Percentiles rank a stretch among this genome's conserved stretches.
These are phyloP conservation scores for Sycobia sp. DNA, from an alignment of 1,140 invertebrate genomes.

Conservation along the genomic window DNA sequence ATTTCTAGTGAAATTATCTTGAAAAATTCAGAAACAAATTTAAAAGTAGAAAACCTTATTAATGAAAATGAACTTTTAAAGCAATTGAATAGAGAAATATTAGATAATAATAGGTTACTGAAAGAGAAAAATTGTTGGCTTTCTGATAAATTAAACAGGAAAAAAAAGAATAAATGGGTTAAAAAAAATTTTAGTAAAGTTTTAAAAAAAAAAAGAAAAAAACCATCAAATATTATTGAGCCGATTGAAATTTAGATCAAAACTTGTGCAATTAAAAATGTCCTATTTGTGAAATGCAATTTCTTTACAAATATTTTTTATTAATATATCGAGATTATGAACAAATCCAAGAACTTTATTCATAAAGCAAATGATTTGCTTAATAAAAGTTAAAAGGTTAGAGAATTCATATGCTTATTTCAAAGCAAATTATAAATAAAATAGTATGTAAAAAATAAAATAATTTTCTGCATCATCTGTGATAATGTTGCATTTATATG, in stretches of 20 bases:
- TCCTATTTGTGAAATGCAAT: slow-evolving; percentile 8
- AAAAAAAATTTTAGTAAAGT: slow-evolving; percentile 25
- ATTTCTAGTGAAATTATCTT: slow-evolving; percentile 6
- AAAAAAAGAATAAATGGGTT: slow-evolving; percentile 25
- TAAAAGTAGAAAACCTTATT: slow-evolving; percentile 17
- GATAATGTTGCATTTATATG: slow-evolving; percentile 32
- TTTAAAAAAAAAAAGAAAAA: slow-evolving; percentile 26
- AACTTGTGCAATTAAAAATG: slow-evolving; percentile 12
- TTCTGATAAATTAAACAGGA: slow-evolving; percentile 20
- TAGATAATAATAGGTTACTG: slow-evolving; percentile 15
- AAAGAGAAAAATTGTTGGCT: slow-evolving; percentile 27
- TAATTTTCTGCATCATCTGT: slow-evolving; percentile 26
- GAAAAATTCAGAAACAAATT: slow-evolving; percentile 12
- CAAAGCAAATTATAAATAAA: background rate
- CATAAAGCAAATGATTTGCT: too few species aligned
- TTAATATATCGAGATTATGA: too few species aligned
- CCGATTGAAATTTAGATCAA: slow-evolving; percentile 22
- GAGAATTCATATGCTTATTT: too few species aligned
- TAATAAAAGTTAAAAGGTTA: too few species aligned
- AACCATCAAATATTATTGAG: slow-evolving; percentile 18
- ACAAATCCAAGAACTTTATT: too few species aligned
- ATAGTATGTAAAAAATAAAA: slow-evolving; percentile 7
- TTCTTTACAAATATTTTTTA: background rate
- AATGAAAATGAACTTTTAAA: slow-evolving; percentile 25
- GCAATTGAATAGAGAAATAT: slow-evolving; percentile 19